phyloP scores from a whole-genome alignment of 2,113 vertebrate genomes.

The Scomber scombrus region DNA sequence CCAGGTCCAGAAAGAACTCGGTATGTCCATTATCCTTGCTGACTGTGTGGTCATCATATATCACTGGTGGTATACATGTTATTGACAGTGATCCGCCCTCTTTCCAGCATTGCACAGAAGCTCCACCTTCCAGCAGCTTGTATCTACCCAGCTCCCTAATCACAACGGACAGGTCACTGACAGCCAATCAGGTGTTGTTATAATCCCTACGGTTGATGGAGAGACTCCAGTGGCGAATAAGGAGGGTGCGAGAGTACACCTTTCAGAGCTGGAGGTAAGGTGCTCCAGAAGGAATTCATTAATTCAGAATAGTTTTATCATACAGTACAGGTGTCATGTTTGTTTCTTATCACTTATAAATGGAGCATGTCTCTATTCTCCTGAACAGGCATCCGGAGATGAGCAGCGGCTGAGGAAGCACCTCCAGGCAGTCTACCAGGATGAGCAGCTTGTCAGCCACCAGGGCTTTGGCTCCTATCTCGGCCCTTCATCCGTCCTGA shows the following conservation, averaged over 20 bases:
- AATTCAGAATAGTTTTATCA: neutral
- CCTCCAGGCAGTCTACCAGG: conserved; percentile 85
- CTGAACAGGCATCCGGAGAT: conserved; percentile 71
- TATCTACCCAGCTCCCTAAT: conserved; percentile 61
- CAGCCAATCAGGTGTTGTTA: conserved; percentile 74
- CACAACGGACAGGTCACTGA: conserved; percentile 52
- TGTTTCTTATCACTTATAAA: neutral
- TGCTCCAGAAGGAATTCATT: neutral
- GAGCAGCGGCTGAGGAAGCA: conserved; percentile 86
- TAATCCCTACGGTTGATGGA: conserved; percentile 91
- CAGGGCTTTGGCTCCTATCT: conserved; percentile 80
- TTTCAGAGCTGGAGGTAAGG: conserved; percentile 81
- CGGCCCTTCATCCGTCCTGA: conserved; percentile 73
- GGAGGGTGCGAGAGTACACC: conserved; percentile 87
- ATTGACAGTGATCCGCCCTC: neutral
- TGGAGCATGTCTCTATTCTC: neutral
- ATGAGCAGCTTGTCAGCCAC: conserved; percentile 85
- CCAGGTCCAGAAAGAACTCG: conserved; percentile 95
- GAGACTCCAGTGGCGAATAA: conserved; percentile 67
- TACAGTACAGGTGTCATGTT: neutral
- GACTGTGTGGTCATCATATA: neutral
- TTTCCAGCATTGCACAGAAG: conserved; percentile 78
- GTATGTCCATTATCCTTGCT: conserved; percentile 79
- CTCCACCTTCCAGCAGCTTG: conserved; percentile 71
- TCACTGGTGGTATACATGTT: neutral